Percentiles rank a stretch among this genome's conserved stretches.
Evolutionary conservation across 1,140 invertebrate genomes (phyloP).

Genomic region (Plodia interpunctella): DNA sequence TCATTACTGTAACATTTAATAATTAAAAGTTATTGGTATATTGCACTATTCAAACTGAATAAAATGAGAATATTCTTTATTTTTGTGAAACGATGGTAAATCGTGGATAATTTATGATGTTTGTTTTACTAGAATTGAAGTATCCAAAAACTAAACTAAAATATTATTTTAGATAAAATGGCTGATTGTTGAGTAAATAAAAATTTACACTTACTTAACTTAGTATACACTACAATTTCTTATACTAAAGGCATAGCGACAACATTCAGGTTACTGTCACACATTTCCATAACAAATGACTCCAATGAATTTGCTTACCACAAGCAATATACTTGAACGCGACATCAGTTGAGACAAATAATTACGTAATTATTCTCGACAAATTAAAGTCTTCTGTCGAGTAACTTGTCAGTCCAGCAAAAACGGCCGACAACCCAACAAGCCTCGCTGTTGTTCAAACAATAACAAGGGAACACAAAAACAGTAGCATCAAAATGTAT

Average conservation of each 20-base stretch:
- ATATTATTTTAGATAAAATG: no score
- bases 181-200: no score
- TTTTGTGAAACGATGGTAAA: no score
- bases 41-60: no score
- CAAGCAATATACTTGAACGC: conserved; percentile 2
- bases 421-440: conserved; percentile 50
- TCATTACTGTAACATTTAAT: no score
- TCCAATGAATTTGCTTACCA: conserved; percentile 1
- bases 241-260: neutral
- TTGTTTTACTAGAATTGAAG: no score
- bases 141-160: no score
- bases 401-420: conserved; percentile 59
- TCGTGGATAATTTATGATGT: no score
- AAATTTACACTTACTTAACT: no score
- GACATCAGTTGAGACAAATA: conserved; percentile 35
- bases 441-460: conserved; percentile 44
- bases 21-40: no score
- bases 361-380: conserved; percentile 62
- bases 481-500: conserved; percentile 56
- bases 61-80: no score
- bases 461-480: conserved; percentile 48
- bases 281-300: neutral
- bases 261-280: neutral
- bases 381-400: conserved; percentile 42
- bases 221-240: no score